These are phyloP conservation scores for Drosophila nikananu DNA, from an alignment of 1,140 invertebrate species.

Conservation along the genomic window DNA sequence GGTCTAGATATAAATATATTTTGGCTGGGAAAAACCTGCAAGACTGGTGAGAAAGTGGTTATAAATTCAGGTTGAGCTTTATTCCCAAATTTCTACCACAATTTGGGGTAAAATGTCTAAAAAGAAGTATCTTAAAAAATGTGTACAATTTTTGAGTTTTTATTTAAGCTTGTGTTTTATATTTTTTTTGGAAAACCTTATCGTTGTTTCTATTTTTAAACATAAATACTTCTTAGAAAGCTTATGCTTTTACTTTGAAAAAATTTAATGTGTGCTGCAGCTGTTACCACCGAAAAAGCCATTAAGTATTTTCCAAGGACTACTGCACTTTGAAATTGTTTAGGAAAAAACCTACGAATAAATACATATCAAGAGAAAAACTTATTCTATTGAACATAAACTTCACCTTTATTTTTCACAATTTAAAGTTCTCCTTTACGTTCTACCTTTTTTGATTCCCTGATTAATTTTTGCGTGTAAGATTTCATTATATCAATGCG, in stretches of 20 bases:
- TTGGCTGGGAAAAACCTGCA: background rate
- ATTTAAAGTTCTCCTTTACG: background rate
- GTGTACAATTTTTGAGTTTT: background rate
- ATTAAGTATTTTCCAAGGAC: background rate
- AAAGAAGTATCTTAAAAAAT: background rate
- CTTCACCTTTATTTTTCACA: background rate
- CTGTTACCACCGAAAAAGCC: too few relatives aligned
- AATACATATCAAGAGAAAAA: background rate
- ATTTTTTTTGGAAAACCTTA: background rate
- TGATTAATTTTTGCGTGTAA: conserved; percentile 25
- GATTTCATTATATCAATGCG: conserved; percentile 22
- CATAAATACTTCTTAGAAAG: background rate
- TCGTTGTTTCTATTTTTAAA: background rate
- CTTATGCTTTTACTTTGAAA: background rate
- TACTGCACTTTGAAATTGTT: too few relatives aligned
- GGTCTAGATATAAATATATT: background rate
- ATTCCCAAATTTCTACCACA: background rate
- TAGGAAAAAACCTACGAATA: background rate
- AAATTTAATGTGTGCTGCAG: background rate
- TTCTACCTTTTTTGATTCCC: background rate
- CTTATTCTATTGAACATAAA: background rate
- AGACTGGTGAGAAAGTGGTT: conserved; percentile 7
- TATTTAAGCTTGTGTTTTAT: background rate
- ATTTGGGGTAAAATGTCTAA: background rate
- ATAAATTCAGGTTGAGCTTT: background rate